A percentile compares a stretch with the other conserved stretches of the same genome.
These are phyloP conservation scores for Indicator indicator DNA, from an alignment of 2,113 vertebrate genomes.

Conservation along the genomic window DNA sequence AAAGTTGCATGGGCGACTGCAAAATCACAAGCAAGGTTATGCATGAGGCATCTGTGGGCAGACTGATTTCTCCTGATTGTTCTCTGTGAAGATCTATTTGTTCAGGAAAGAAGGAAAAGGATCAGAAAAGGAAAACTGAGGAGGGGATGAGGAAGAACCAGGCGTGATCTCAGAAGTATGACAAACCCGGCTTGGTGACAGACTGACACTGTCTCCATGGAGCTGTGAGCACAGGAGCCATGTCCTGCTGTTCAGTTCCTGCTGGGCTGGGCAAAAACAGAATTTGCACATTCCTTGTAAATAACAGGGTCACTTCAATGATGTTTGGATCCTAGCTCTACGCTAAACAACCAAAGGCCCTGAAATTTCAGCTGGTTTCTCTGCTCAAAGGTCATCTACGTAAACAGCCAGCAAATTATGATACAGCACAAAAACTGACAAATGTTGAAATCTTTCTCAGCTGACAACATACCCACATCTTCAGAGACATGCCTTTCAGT, in stretches of 20 bases:
- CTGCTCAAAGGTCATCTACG: background rate
- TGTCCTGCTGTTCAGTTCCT: background rate
- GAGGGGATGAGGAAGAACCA: background rate
- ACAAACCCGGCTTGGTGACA: rapidly evolving
- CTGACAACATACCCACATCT: background rate
- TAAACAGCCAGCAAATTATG: background rate
- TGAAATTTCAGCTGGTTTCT: background rate
- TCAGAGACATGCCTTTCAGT: background rate
- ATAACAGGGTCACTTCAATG: background rate
- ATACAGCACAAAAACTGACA: background rate
- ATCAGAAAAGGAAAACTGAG: background rate
- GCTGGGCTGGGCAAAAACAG: background rate
- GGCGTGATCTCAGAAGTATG: rapidly evolving
- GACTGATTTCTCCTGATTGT: background rate
- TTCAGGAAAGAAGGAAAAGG: background rate
- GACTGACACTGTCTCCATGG: rapidly evolving
- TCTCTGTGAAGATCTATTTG: background rate
- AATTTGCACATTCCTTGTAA: background rate
- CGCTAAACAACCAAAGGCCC: background rate
- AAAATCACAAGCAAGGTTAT: background rate
- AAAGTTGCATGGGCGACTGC: rapidly evolving
- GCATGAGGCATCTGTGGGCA: background rate
- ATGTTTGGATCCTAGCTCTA: background rate
- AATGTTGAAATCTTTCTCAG: background rate
- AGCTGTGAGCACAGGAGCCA: background rate